Evolutionary conservation across 2,113 vertebrate species (phyloP).

Genomic region (Acanthochromis polyacanthus): DNA sequence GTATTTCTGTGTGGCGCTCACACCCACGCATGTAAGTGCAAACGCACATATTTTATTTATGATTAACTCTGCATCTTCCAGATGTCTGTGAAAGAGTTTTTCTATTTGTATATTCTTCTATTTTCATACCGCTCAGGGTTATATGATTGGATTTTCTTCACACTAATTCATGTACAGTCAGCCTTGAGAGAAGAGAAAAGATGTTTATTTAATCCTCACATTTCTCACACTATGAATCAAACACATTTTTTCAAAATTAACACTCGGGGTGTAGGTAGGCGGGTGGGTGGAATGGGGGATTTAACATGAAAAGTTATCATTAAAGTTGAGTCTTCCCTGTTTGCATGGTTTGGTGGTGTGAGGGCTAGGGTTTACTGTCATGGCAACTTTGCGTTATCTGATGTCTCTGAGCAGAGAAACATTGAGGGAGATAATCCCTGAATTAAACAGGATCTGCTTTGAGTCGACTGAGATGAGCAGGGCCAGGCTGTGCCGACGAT

Average conservation of each 20-base stretch:
- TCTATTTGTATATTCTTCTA: slow-evolving; percentile 2
- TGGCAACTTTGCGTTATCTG: slow-evolving; percentile 99
- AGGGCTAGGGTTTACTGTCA: slow-evolving; percentile 90
- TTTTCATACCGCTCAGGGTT: slow-evolving; percentile 16
- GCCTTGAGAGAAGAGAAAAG: slow-evolving; percentile 40
- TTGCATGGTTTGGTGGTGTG: slow-evolving; percentile 84
- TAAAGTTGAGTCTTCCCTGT: slow-evolving; percentile 83
- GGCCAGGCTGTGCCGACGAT: slow-evolving; percentile 93
- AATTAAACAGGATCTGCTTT: slow-evolving; percentile 98
- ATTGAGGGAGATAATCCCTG: slow-evolving; percentile 99
- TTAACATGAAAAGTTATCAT: slow-evolving; percentile 86
- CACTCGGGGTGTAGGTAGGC: slow-evolving; percentile 26
- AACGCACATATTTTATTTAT: slow-evolving; percentile 5
- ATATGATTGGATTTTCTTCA: slow-evolving; percentile 33
- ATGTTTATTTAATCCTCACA: slow-evolving; percentile 51
- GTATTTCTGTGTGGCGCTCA: neutral
- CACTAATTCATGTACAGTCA: slow-evolving; percentile 42
- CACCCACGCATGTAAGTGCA: neutral
- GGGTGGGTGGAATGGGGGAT: slow-evolving; percentile 51
- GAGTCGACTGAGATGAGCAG: slow-evolving; percentile 95
- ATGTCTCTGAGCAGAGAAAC: slow-evolving; percentile 94
- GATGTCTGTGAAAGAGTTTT: slow-evolving; percentile 17
- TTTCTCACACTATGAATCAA: slow-evolving; percentile 67
- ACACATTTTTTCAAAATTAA: slow-evolving; percentile 59
- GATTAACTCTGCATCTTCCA: slow-evolving; percentile 15